These are phyloP conservation scores for Lonchura striata DNA, from an alignment of 2,113 vertebrate genomes.

Conservation along the genomic window DNA sequence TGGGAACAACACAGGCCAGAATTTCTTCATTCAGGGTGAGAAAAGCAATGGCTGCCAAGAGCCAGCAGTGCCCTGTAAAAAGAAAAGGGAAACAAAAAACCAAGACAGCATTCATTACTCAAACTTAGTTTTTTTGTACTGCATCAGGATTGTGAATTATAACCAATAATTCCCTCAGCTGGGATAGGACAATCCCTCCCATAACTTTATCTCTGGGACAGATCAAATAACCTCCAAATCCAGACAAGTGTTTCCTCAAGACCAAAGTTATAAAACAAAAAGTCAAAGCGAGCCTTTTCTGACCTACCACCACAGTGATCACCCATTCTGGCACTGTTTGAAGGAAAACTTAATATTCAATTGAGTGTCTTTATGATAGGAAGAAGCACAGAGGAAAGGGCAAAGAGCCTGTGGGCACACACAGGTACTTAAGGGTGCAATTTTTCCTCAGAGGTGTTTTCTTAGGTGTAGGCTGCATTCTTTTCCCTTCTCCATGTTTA, in stretches of 20 bases:
- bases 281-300: not conserved
- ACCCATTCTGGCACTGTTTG: not conserved
- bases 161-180: not conserved
- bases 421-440: not conserved
- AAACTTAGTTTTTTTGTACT: not conserved
- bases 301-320: not conserved
- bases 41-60: conserved; percentile 85
- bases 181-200: not conserved
- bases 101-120: not conserved
- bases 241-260: not conserved
- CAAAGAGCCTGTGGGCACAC: not conserved
- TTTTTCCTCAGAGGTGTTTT: not conserved
- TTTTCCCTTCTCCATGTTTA: not conserved
- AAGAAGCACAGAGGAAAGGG: not conserved
- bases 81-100: not conserved
- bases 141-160: not conserved
- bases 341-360: not conserved
- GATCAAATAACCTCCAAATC: not conserved
- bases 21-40: conserved; percentile 82
- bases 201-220: not conserved
- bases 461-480: not conserved
- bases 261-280: not conserved
- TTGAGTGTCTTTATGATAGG: not conserved
- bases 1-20: conserved; percentile 79
- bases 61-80: conserved; percentile 84